Evolutionary conservation across 2,797 vertebrate genomes (phyloP), one percentile per base, ranked within the genome.

Genomic region (Neostethus bicornis): DNA sequence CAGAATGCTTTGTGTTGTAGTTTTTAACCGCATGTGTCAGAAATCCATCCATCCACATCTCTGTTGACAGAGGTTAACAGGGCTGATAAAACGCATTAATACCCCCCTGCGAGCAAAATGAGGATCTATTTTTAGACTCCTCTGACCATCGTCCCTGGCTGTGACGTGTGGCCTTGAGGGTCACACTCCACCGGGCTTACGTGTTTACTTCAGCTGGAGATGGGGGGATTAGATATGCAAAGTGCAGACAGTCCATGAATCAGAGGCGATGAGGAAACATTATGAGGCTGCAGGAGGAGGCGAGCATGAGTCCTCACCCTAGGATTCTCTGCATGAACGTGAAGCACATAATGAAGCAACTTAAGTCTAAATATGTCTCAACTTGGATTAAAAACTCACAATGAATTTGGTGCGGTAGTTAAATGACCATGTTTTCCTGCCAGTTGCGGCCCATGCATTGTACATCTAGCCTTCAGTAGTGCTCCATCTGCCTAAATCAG

Each of bases 171-270:
- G 34, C 78, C 58, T 58, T 2, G 0, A 49, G 69, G 47, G 42
- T 57, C 50, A 3, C 53, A 6, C 61, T 69, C 42, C 16, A 42
- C 51, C 7, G 0, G 35, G 19, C 66, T 61, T 47, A 47, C 39
- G 47, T 53, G 63, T 66, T 83, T 68, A 76, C 71, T 67, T 72
- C 58, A 71, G 71, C 67, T 23, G 60, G 39, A 65, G 58, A 70
- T 17, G 45, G 25, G 41, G 34, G 13, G 6, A 8, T 29, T 23
- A 78, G 73, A 87, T 49, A 42, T 60, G 23, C 59, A 41, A 10
- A 3, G 10, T 81, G 49, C 43, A 1, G 79, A 79, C 61, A 71
- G 80, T 52, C 65, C 55, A 66, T 82, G 74, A 87, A 75, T 86
- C 67, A 78, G 41, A 43, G 43, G 51, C 28, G 3, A 21, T 10